These are phyloP conservation scores for Cyclophora albipunctata DNA, from an alignment of 2,888 invertebrate genomes.

Conservation along the genomic window DNA sequence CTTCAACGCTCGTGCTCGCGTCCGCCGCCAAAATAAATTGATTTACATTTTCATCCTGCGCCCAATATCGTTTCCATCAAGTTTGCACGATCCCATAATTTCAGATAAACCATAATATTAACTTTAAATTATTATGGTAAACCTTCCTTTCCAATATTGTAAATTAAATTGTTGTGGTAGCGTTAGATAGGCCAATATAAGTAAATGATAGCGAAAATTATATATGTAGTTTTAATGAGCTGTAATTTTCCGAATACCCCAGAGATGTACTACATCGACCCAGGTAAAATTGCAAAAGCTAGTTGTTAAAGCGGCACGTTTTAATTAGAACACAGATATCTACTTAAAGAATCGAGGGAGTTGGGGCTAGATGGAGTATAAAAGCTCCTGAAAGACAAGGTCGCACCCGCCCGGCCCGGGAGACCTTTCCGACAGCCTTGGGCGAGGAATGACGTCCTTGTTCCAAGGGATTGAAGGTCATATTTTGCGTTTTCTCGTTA, in stretches of 20 bases:
- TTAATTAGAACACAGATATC: conserved; percentile 2
- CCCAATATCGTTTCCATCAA: conserved; percentile 1
- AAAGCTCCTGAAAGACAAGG: conserved; percentile 42
- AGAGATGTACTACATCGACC: no score
- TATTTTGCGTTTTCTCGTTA: no score
- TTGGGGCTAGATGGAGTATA: conserved; percentile 24
- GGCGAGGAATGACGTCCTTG: conserved; percentile 43
- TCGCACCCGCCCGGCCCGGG: conserved; percentile 34
- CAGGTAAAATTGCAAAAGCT: no score
- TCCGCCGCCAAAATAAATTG: conserved; percentile 11
- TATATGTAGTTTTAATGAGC: no score
- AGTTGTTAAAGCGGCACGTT: no score
- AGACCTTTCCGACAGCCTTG: conserved; percentile 46
- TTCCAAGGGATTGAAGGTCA: conserved; percentile 10
- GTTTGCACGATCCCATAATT: conserved; percentile 4
- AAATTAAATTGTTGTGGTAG: no score
- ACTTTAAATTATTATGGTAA: no score
- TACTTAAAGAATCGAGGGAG: no score
- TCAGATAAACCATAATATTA: neutral
- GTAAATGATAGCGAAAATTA: no score
- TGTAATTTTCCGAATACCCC: no score
- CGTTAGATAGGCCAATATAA: no score
- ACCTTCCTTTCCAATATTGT: no score
- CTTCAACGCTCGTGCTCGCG: neutral
- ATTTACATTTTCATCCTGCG: conserved; percentile 8